Percentiles rank a stretch among this genome's conserved stretches.
Conservation (phyloP, 2,113 vertebrate genomes). For the Cheilinus undulatus region DNA sequence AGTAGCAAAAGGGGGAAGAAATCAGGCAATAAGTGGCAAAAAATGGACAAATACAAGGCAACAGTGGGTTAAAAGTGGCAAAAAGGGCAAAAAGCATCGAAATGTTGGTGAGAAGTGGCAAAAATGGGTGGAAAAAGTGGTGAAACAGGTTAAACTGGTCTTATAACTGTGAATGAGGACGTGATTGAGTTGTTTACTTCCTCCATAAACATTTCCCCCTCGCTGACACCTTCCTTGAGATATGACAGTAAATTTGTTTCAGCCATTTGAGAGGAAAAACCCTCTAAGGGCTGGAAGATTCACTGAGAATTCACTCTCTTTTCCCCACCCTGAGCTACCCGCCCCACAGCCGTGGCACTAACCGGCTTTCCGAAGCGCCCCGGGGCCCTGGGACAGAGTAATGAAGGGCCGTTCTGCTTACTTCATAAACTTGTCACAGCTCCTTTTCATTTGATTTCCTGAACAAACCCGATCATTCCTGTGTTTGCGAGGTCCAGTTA, state of each 20-base stretch:
- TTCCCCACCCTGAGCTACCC: conserved; percentile 38
- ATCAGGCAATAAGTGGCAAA: no score
- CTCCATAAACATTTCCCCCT: conserved; percentile 79
- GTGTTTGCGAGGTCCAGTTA: conserved; percentile 86
- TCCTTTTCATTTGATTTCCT: conserved; percentile 91
- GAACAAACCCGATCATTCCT: conserved; percentile 91
- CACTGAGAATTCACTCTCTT: conserved; percentile 54
- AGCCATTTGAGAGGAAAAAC: conserved; percentile 64
- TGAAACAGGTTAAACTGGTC: no score
- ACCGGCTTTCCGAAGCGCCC: conserved; percentile 61
- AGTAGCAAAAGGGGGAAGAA: no score
- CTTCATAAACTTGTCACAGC: conserved; percentile 95
- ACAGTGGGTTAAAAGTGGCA: no score
- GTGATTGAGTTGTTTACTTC: conserved; percentile 71
- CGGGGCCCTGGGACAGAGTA: conserved; percentile 77
- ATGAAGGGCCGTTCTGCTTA: conserved; percentile 92
- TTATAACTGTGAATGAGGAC: conserved; percentile 45
- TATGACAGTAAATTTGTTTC: conserved; percentile 72
- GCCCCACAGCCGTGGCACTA: conserved; percentile 28
- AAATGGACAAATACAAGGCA: no score
- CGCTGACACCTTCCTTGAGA: conserved; percentile 64
- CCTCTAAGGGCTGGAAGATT: conserved; percentile 66
- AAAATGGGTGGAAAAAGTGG: no score
- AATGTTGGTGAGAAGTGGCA: no score
- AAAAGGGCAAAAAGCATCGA: no score